A percentile compares a stretch with the other conserved stretches of the same genome.
phyloP scores from a whole-genome alignment of 2,888 invertebrate species.

The Cetonia aurata region DNA sequence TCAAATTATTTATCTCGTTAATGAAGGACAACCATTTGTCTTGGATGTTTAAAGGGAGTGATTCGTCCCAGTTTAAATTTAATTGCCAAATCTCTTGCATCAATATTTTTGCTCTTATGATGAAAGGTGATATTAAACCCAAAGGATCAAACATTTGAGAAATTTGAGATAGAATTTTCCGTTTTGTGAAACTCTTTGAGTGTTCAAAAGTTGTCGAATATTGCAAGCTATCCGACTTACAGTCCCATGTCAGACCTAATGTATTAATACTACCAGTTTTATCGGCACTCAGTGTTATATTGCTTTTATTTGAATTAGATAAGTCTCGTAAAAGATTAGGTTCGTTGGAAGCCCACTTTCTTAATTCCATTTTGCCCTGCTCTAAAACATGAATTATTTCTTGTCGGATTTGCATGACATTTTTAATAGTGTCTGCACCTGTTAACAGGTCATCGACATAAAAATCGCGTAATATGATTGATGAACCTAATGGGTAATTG shows the following conservation, averaged over 20 bases:
- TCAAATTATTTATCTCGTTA: too few species aligned
- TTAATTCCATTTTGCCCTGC: background rate
- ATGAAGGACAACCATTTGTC: too few species aligned
- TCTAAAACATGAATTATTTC: background rate
- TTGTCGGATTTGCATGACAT: slow-evolving; percentile 5
- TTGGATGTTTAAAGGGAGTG: too few species aligned
- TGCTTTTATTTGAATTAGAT: background rate
- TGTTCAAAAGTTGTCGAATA: slow-evolving; percentile 2
- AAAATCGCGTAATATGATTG: background rate
- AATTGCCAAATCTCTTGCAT: too few species aligned
- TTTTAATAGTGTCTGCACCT: background rate
- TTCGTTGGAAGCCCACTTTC: slow-evolving; percentile 3
- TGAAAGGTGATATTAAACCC: slow-evolving; percentile 16
- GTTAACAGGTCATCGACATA: background rate
- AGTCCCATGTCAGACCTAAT: slow-evolving; percentile 13
- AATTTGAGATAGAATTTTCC: slow-evolving; percentile 12
- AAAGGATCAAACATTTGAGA: slow-evolving; percentile 33
- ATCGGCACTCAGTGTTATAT: background rate
- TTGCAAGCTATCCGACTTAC: slow-evolving; percentile 7
- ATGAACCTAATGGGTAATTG: background rate
- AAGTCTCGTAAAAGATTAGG: background rate
- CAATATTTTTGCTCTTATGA: slow-evolving; percentile 21
- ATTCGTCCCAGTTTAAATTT: too few species aligned
- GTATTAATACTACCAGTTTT: slow-evolving; percentile 3
- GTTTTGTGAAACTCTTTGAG: background rate